Base-by-base conservation (phyloP, 2,888 invertebrate species). In the Smittia aterrima region DNA sequence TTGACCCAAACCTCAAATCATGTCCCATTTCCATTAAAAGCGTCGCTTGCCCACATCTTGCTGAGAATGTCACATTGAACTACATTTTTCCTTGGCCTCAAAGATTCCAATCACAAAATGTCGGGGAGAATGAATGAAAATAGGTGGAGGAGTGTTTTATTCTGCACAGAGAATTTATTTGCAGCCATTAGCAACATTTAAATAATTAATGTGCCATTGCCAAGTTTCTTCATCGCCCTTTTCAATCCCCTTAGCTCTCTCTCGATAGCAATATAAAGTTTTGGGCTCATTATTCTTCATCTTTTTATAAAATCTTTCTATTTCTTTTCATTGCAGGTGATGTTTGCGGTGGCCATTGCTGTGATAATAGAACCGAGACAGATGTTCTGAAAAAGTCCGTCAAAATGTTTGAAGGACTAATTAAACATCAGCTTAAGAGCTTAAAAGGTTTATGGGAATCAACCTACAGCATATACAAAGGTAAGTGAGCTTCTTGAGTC, bases 361-460 rank as follows among this genome's bases (percentile, higher is more conserved):
- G 83, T 78, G 79, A 80, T 74, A 82, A 82, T 77, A 77, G 79
- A 77, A 82, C 82, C 13, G 83, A 83, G 78, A 77, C 77, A 76
- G 80, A 82, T 75, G 78, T 83, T 76, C 79, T 80, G 75, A 78
- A 80, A 75, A 82, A 81, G 77, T 81, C 83, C 47, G 79, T 81
- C 58, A 78, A 78, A 47, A 80, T 89, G 78, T 90, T 92, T 78
- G 89, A 90, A 79, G 85, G 85, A 76, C 85, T 91, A 78, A 85
- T 91, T 76, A 87, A 89, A 76, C 88, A 88, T 80, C 89, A 91
- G 77, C 90, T 91, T 75, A 86, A 88, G 79, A 90, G 90, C 77
- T 86, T 92, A 75, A 89, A 90, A 77, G 92, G 92, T 77, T 86
- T 92, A 75, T 85, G 93, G 77, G 87, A 90, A 77, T 88, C 89